Percentiles rank a stretch among this genome's conserved stretches.
Evolutionary conservation across 2,888 invertebrate genomes (phyloP).

Genomic region (Sepioteuthis lessoniana): DNA sequence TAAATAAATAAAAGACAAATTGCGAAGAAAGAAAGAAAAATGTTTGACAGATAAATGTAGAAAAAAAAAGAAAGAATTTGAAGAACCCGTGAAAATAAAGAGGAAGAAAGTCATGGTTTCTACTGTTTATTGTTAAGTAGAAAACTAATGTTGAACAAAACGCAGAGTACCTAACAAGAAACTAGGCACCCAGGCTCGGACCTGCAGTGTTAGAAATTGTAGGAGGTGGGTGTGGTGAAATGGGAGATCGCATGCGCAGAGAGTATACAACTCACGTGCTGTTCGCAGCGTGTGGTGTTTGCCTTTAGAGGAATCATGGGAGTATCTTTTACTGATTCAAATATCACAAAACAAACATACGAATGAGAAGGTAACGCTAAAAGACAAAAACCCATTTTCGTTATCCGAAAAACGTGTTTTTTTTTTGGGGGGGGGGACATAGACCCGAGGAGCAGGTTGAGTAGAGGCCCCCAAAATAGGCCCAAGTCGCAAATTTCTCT

Average conservation of each 20-base stretch:
- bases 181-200: not conserved
- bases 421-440: no score
- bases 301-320: not conserved
- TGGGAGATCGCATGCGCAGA: not conserved
- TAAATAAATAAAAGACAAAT: no score
- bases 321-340: conserved; percentile 4
- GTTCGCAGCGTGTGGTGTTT: not conserved
- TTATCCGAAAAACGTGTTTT: no score
- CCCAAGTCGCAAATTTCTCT: no score
- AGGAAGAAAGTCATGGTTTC: not conserved
- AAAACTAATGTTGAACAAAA: not conserved
- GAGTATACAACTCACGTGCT: not conserved
- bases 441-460: not conserved
- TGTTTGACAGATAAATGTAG: not conserved
- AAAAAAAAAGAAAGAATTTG: not conserved
- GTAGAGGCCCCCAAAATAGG: no score
- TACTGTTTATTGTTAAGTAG: not conserved
- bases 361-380: not conserved
- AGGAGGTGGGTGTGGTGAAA: not conserved
- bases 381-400: no score
- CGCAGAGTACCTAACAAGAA: not conserved
- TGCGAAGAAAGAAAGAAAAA: no score
- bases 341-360: not conserved
- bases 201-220: not conserved
- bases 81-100: not conserved